A percentile compares a stretch with the other conserved stretches of the same genome.
Conservation (phyloP, 1,140 invertebrate species). For the Bradysia coprophila region DNA sequence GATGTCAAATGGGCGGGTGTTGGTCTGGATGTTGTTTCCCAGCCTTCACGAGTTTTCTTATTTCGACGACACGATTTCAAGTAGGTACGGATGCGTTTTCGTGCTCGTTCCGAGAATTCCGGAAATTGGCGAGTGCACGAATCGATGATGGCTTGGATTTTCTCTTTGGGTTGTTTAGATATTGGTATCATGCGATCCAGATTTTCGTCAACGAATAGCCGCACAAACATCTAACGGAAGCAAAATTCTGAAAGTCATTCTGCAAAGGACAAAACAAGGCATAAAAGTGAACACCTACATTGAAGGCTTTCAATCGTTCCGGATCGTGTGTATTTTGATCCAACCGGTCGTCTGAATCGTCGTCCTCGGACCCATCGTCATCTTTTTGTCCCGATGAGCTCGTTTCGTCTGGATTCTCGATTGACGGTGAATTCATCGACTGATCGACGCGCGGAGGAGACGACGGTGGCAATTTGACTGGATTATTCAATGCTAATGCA, state of each 20-base stretch:
- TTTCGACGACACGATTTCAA: constrained; percentile 88
- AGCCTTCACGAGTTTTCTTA: constrained; percentile 69
- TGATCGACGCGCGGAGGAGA: constrained; percentile 17
- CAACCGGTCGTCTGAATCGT: constrained; percentile 78
- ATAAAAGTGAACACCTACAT: constrained; percentile 71
- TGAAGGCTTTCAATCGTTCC: constrained; percentile 90
- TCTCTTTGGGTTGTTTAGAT: constrained; percentile 93
- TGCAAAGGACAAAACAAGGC: too few relatives aligned
- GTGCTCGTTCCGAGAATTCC: constrained; percentile 82
- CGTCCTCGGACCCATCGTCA: constrained; percentile 79
- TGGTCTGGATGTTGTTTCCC: constrained; percentile 40
- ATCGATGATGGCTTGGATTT: constrained; percentile 94
- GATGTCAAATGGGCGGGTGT: constrained; percentile 91
- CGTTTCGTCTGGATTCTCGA: constrained; percentile 71
- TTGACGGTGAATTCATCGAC: constrained; percentile 11
- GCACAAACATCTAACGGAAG: constrained; percentile 83
- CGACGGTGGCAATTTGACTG: constrained; percentile 16
- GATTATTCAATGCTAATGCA: constrained; percentile 18
- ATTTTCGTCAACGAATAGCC: constrained; percentile 93
- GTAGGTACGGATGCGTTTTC: constrained; percentile 89
- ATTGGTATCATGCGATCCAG: constrained; percentile 91
- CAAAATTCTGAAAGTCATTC: constrained; percentile 1
- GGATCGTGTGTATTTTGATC: constrained; percentile 79
- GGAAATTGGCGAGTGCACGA: constrained; percentile 93
- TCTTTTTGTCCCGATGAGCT: constrained; percentile 87